Evolutionary conservation across 2,888 invertebrate genomes (phyloP), one percentile per base, ranked within the genome.

Genomic region (Gortyna flavago): DNA sequence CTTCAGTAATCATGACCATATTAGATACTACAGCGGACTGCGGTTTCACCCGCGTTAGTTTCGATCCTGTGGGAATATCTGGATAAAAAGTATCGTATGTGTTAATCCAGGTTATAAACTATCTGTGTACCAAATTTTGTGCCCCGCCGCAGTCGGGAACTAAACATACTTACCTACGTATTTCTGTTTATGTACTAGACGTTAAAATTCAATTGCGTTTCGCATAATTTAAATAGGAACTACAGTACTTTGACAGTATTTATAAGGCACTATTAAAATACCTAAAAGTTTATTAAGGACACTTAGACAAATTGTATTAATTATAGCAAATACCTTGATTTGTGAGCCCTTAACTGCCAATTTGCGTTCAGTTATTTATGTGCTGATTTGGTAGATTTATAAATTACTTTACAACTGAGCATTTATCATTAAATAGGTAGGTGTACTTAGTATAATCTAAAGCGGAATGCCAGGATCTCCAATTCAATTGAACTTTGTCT

Each of bases 351-450:
- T 65, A 61, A 35, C 25, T 25, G 25, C 25, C 21, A 35, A 66
- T 75, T 79, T 81, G 41, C 35, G 7, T 29, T 16, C 35, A 41
- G 29, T 25, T 29, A 75, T 66, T 67, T 51, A 81, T 75, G n/a
- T 35, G 0, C 18, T 21, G 25, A 51, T 35, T 77, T 59, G n/a
- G 6, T 9, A 54, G 25, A 54, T 25, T 54, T 54, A 9, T 54
- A 9, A 62, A 65, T 54, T n/a, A 21, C 32, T 18, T n/a, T 21
- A n/a, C 25, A 61, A 25, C 16, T 32, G 44, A 21, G 48, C 25
- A 48, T 75, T 59, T 75, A 59, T 32, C 32, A 38, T 48, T 35
- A 35, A 41, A 41, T 13, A 41, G 41, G 41, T 41, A 41, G 8
- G 8, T 38, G 16, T 38, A 18, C 64, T 5, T 21, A 41, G 38